phyloP scores from a whole-genome alignment of 2,888 invertebrate species.

The Rhaphigaster nebulosa region DNA sequence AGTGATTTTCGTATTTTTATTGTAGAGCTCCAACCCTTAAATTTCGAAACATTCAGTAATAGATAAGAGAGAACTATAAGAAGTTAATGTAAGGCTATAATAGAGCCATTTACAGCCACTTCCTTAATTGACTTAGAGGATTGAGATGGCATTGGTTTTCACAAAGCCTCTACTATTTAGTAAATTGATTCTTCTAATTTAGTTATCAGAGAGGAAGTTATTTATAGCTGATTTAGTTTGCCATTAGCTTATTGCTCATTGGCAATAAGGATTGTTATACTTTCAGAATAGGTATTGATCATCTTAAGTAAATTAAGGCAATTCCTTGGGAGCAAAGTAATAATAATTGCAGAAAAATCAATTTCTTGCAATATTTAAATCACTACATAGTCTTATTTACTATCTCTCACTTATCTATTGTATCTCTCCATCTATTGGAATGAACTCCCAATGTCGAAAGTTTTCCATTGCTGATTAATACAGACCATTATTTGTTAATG shows the following conservation, averaged over 20 bases:
- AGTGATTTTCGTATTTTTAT: no score
- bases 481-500: no score
- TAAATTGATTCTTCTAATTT: constrained; percentile 32
- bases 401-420: not conserved
- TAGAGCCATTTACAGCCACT: not conserved
- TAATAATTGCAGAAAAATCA: not conserved
- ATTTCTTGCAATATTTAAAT: not conserved
- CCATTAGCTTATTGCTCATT: constrained; percentile 77
- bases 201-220: not conserved
- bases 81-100: no score
- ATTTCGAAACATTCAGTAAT: no score
- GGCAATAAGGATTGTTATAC: constrained; percentile 82
- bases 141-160: not conserved
- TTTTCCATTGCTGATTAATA: not conserved
- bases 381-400: not conserved
- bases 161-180: not conserved
- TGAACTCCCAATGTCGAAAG: not conserved
- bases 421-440: not conserved
- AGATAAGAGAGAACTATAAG: no score
- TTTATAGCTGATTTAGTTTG: constrained; percentile 68
- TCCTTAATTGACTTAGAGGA: not conserved
- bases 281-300: not conserved
- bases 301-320: not conserved
- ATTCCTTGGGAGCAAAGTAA: not conserved
- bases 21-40: no score